phyloP scores from a whole-genome alignment of 2,113 vertebrate genomes.

The Pangasianodon hypophthalmus region DNA sequence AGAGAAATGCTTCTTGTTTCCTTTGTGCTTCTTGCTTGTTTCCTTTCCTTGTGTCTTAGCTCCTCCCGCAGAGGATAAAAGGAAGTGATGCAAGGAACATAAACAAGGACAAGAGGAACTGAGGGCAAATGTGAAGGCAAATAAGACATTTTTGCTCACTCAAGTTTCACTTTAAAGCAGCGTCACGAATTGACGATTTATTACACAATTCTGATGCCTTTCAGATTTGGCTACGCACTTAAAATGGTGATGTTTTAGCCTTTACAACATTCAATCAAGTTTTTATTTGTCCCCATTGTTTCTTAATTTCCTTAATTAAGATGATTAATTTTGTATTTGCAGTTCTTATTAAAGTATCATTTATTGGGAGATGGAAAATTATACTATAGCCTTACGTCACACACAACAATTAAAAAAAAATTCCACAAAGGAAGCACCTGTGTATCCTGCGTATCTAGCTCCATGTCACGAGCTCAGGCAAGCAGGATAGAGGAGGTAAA shows the following conservation, averaged over 20 bases:
- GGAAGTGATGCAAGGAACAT: conserved; percentile 22
- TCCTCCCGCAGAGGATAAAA: background rate
- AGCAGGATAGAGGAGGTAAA: background rate
- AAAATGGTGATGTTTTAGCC: background rate
- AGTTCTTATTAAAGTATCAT: background rate
- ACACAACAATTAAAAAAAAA: background rate
- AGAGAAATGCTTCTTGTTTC: background rate
- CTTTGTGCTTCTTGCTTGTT: background rate
- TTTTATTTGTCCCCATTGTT: background rate
- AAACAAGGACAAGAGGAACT: conserved; percentile 21
- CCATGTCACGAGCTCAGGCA: conserved; percentile 2
- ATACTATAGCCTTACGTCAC: background rate
- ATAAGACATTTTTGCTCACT: conserved; percentile 4
- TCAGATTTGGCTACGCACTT: background rate
- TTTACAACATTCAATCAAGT: background rate
- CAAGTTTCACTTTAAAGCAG: conserved; percentile 7
- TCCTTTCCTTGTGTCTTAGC: conserved; percentile 14
- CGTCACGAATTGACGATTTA: background rate
- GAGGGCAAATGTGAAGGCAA: conserved; percentile 2
- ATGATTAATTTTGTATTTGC: background rate
- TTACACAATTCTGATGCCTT: background rate
- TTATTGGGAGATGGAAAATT: background rate
- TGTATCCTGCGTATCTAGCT: background rate
- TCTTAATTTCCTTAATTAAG: background rate
- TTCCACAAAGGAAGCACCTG: conserved; percentile 22